These are phyloP conservation scores for Orchesellides sinensis DNA, from an alignment of 2,888 invertebrate species.

Conservation along the genomic window DNA sequence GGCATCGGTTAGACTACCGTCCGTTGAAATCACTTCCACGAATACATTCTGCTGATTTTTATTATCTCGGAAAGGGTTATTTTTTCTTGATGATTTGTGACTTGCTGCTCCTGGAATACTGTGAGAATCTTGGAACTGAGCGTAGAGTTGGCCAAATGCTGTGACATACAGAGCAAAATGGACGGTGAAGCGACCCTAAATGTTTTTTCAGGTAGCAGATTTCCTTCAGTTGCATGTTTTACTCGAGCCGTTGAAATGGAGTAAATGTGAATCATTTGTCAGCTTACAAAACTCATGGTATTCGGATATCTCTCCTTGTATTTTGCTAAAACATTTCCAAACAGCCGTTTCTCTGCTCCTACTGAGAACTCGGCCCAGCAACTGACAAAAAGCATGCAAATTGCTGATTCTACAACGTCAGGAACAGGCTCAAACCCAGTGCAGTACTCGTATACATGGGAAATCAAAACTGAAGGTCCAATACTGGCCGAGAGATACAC, in stretches of 20 bases:
- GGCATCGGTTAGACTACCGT: too few species aligned
- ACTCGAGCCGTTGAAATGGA: background rate
- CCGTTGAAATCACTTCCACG: too few species aligned
- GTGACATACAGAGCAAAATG: constrained; percentile 16
- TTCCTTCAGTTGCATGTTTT: background rate
- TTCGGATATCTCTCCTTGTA: constrained; percentile 24
- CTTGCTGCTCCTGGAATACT: too few species aligned
- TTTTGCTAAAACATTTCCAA: constrained; percentile 5
- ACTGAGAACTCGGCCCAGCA: constrained; percentile 54
- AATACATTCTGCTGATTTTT: too few species aligned
- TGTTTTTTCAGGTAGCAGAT: background rate
- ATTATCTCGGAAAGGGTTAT: too few species aligned
- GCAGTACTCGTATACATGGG: constrained; percentile 14
- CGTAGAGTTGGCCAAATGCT: constrained; percentile 27
- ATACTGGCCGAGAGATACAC: constrained; percentile 44
- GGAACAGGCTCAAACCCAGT: constrained; percentile 29
- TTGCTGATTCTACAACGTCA: constrained; percentile 33
- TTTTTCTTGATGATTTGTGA: too few species aligned
- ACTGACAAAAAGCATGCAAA: constrained; percentile 46
- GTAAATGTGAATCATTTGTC: background rate
- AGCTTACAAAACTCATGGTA: constrained; percentile 49
- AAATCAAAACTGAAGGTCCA: constrained; percentile 36
- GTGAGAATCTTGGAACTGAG: constrained; percentile 30
- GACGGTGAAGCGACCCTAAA: constrained; percentile 41
- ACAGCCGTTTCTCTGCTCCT: constrained; percentile 20